These are phyloP conservation scores for Griposia aprilina DNA, from an alignment of 2,888 invertebrate species.

Conservation along the genomic window DNA sequence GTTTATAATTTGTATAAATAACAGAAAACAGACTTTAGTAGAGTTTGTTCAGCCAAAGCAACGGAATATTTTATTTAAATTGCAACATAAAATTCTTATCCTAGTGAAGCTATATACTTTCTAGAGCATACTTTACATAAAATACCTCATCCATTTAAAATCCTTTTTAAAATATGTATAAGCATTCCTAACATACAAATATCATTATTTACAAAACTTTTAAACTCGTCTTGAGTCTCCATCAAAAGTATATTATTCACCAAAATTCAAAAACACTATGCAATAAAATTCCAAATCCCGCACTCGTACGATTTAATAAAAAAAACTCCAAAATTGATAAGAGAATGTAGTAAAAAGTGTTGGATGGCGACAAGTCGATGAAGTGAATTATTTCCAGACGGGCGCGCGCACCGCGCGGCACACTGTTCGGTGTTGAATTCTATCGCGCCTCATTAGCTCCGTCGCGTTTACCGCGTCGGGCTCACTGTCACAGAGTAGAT, in stretches of 20 bases:
- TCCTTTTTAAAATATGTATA: not conserved
- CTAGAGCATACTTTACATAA: not conserved
- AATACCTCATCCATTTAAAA: conserved; percentile 1
- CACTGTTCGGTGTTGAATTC: conserved; percentile 66
- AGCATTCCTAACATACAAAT: not conserved
- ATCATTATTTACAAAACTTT: not conserved
- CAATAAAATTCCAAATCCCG: conserved; percentile 33
- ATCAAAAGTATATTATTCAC: conserved; percentile 1
- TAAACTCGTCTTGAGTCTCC: not conserved
- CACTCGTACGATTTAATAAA: conserved; percentile 22
- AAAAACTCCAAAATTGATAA: conserved; percentile 25
- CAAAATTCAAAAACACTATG: conserved; percentile 36
- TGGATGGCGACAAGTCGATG: conserved; percentile 60
- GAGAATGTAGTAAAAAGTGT: conserved; percentile 24
- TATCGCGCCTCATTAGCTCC: conserved; percentile 68
- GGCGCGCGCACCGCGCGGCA: conserved; percentile 44
- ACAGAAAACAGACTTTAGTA: too few species aligned
- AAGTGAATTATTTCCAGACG: conserved; percentile 69
- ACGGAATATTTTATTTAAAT: not conserved
- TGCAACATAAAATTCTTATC: not conserved
- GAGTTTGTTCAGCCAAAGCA: not conserved
- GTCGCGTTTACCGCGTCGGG: conserved; percentile 25
- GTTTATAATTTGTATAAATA: not conserved
- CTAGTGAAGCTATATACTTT: not conserved
- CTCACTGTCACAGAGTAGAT: not conserved